A percentile compares a stretch with the other conserved stretches of the same genome.
These are phyloP conservation scores for Dolomedes plantarius DNA, from an alignment of 2,888 invertebrate genomes.

Conservation along the genomic window DNA sequence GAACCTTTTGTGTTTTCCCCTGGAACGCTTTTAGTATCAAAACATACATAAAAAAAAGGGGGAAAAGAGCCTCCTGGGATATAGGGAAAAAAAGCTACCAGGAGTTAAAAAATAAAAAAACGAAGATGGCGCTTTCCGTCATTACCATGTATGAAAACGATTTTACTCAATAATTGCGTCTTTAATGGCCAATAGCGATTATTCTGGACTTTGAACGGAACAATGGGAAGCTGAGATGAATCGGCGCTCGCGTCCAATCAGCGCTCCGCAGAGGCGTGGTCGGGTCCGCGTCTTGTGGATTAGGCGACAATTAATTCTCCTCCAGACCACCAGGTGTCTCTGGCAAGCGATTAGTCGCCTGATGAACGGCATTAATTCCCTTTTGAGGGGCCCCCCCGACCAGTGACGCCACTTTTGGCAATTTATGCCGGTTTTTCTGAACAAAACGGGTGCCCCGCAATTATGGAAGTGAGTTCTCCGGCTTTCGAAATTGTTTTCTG, in stretches of 20 bases:
- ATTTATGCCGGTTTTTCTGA: slow-evolving; percentile 36
- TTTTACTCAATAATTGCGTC: slow-evolving; percentile 71
- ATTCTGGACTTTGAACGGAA: slow-evolving; percentile 67
- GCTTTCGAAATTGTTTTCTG: slow-evolving; percentile 1
- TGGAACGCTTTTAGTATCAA: slow-evolving; percentile 50
- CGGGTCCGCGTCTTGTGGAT: slow-evolving; percentile 60
- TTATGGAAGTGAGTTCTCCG: slow-evolving; percentile 3
- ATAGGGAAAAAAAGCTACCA: slow-evolving; percentile 24
- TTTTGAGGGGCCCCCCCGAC: slow-evolving; percentile 26
- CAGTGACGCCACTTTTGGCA: slow-evolving; percentile 54
- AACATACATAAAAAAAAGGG: slow-evolving; percentile 57
- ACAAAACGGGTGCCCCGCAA: not conserved
- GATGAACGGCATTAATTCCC: slow-evolving; percentile 71
- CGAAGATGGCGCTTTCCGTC: slow-evolving; percentile 44
- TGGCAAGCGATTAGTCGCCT: slow-evolving; percentile 71
- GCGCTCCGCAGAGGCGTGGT: slow-evolving; percentile 52
- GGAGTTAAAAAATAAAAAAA: slow-evolving; percentile 26
- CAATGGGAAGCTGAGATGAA: slow-evolving; percentile 68
- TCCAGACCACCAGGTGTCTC: slow-evolving; percentile 71
- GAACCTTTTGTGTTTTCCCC: slow-evolving; percentile 50
- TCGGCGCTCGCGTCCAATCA: slow-evolving; percentile 60
- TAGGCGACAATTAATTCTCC: slow-evolving; percentile 72
- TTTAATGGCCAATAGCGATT: slow-evolving; percentile 72
- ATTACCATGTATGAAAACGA: slow-evolving; percentile 71
- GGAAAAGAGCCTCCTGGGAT: slow-evolving; percentile 14